A percentile compares a stretch with the other conserved stretches of the same genome.
phyloP scores from a whole-genome alignment of 2,797 vertebrate species.

The Darevskia mixta region DNA sequence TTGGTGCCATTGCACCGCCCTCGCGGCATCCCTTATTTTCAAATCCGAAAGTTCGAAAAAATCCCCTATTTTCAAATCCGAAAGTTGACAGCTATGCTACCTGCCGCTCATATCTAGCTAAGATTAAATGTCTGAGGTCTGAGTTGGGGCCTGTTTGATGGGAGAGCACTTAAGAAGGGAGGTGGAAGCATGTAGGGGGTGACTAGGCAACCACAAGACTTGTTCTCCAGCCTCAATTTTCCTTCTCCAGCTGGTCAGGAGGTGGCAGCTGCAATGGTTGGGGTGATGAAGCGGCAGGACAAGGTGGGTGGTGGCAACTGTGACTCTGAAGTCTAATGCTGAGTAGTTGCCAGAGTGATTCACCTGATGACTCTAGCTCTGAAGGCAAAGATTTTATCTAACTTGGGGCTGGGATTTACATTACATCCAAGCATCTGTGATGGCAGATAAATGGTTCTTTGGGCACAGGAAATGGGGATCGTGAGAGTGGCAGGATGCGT shows the following conservation, averaged over 20 bases:
- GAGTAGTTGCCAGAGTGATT: constrained; percentile 2
- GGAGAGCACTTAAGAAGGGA: not conserved
- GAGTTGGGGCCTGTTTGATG: not conserved
- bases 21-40: too few species aligned
- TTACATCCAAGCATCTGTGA: not conserved
- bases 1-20: too few species aligned
- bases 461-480: not conserved
- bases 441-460: not conserved
- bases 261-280: not conserved
- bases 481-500: too few species aligned
- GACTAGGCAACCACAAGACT: not conserved
- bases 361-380: not conserved
- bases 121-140: not conserved
- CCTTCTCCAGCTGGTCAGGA: constrained; percentile 21
- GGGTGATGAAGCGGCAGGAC: constrained; percentile 6
- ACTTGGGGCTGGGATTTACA: not conserved
- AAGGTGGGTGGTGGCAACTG: constrained; percentile 1
- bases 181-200: not conserved
- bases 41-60: too few species aligned
- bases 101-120: not conserved
- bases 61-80: too few species aligned
- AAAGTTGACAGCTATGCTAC: too few species aligned
- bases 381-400: not conserved
- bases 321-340: not conserved
- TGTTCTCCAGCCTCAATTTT: not conserved